Percentiles rank a stretch among this genome's conserved stretches.
Conservation (phyloP, 2,888 invertebrate genomes). For the Cartodere bifasciata region DNA sequence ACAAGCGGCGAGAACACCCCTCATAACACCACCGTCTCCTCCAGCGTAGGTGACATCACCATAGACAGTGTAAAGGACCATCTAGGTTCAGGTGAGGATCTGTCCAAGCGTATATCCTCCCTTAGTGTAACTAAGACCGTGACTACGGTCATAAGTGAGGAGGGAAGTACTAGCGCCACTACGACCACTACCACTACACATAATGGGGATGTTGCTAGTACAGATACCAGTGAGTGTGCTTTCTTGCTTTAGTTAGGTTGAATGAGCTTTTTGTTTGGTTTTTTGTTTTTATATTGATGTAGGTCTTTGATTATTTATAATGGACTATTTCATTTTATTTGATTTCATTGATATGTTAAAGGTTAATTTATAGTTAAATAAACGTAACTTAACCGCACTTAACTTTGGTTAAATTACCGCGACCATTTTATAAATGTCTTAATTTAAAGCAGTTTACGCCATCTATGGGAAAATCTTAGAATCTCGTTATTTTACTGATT, state of each 20-base stretch:
- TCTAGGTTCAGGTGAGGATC: conserved; percentile 30
- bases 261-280: too few species aligned
- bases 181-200: conserved; percentile 17
- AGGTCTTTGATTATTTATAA: conserved; percentile 1
- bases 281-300: conserved; percentile 10
- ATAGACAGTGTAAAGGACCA: conserved; percentile 91
- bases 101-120: conserved; percentile 28
- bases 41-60: conserved; percentile 76
- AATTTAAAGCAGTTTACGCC: too few species aligned
- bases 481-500: too few species aligned
- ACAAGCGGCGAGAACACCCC: conserved; percentile 37
- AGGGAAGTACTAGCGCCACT: conserved; percentile 20
- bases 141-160: conserved; percentile 42
- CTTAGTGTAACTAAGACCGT: conserved; percentile 48
- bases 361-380: too few species aligned
- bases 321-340: conserved; percentile 5
- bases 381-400: too few species aligned
- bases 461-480: too few species aligned
- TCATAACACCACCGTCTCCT: conserved; percentile 40
- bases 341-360: conserved; percentile 1
- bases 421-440: too few species aligned
- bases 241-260: conserved; percentile 10
- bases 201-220: conserved; percentile 15
- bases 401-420: too few species aligned
- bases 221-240: conserved; percentile 15